phyloP scores from a whole-genome alignment of 2,113 vertebrate genomes.

The Sterrhoptilus dennistouni region DNA sequence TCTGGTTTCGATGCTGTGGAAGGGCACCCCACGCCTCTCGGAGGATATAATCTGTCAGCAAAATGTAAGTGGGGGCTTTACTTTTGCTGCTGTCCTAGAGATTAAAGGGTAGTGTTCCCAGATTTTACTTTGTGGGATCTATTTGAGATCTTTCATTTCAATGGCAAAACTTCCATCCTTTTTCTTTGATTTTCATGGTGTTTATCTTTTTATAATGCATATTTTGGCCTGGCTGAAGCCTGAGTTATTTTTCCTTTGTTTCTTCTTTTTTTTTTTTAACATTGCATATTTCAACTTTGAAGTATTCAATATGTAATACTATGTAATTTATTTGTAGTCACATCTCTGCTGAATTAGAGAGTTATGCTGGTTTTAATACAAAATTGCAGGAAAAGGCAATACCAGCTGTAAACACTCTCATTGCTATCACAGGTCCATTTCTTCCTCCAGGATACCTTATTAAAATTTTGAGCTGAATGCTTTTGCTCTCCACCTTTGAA shows the following conservation, averaged over 20 bases:
- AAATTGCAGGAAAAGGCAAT: background rate
- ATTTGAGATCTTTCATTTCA: background rate
- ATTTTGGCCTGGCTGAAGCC: background rate
- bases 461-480: background rate
- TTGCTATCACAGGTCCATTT: background rate
- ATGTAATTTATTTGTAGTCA: background rate
- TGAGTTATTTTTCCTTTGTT: background rate
- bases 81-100: background rate
- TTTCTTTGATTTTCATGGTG: background rate
- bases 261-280: background rate
- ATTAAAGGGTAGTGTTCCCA: background rate
- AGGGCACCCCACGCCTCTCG: slow-evolving; percentile 90
- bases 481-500: background rate
- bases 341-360: background rate
- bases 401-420: background rate
- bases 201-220: background rate
- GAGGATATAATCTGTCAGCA: slow-evolving; percentile 91
- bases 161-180: background rate
- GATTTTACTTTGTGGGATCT: background rate
- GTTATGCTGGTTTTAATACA: background rate
- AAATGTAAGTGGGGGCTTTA: slow-evolving; percentile 83
- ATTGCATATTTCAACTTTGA: background rate
- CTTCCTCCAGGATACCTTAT: background rate
- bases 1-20: slow-evolving; percentile 94
- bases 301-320: background rate